Percentiles rank a stretch among this genome's conserved stretches.
These are phyloP conservation scores for Drosophila seclusa DNA, from an alignment of 2,888 invertebrate genomes.

Conservation along the genomic window DNA sequence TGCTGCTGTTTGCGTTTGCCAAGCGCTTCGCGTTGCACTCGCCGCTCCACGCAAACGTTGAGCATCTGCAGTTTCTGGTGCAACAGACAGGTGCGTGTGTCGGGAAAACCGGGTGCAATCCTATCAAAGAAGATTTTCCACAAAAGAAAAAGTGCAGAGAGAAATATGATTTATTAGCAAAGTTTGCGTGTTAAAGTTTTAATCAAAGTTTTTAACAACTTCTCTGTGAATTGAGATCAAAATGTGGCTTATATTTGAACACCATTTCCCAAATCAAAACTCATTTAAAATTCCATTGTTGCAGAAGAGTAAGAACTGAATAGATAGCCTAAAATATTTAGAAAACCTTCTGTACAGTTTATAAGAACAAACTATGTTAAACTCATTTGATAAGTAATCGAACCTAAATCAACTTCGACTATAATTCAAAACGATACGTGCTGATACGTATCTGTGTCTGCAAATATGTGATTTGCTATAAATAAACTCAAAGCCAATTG, in stretches of 20 bases:
- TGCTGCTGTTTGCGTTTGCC: slow-evolving; percentile 81
- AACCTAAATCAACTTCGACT: neutral
- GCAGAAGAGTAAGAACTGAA: neutral
- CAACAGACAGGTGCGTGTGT: slow-evolving; percentile 94
- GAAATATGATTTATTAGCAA: neutral
- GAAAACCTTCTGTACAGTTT: neutral
- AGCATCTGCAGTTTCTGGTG: slow-evolving; percentile 97
- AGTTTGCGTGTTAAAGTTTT: neutral
- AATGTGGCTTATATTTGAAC: neutral
- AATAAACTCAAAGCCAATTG: slow-evolving; percentile 7
- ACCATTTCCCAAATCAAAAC: neutral
- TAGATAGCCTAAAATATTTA: neutral
- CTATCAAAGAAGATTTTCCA: slow-evolving; percentile 85
- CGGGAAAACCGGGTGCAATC: slow-evolving; percentile 92
- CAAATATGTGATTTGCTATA: slow-evolving; percentile 19
- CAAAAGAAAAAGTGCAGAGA: neutral
- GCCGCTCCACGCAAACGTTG: slow-evolving; percentile 91
- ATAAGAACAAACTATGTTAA: neutral
- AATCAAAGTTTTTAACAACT: neutral
- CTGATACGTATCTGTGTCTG: slow-evolving; percentile 17
- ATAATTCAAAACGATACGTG: slow-evolving; percentile 25
- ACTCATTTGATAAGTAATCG: neutral
- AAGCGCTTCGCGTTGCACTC: slow-evolving; percentile 71
- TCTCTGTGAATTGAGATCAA: neutral
- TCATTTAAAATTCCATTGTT: neutral